These are phyloP conservation scores for Corvus cornix DNA, from an alignment of 2,113 vertebrate genomes.

Conservation along the genomic window DNA sequence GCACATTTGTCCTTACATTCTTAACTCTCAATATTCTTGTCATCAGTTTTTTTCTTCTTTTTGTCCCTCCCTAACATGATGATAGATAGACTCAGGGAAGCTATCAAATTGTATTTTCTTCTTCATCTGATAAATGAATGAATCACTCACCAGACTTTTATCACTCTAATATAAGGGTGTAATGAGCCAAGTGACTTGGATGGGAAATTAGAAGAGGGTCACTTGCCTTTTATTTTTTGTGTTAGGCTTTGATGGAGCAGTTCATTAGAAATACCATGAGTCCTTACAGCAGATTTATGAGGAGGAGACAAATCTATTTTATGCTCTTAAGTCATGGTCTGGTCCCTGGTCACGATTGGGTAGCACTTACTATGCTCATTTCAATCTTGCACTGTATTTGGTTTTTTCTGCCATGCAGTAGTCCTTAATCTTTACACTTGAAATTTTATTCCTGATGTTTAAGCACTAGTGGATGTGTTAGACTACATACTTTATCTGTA, in stretches of 20 bases:
- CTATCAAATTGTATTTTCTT: background rate
- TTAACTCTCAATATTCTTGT: background rate
- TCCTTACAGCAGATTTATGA: background rate
- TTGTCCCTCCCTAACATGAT: background rate
- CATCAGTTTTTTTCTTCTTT: background rate
- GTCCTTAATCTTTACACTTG: background rate
- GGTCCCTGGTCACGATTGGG: background rate
- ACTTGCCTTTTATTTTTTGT: background rate
- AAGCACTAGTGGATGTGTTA: background rate
- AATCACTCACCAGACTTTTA: background rate
- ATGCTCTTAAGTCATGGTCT: background rate
- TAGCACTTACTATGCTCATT: background rate
- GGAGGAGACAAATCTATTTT: background rate
- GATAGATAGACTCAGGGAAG: background rate
- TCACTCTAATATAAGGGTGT: background rate
- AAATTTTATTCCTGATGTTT: background rate
- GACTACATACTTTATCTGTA: background rate
- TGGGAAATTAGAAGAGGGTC: background rate
- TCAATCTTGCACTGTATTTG: background rate
- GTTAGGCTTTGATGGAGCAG: background rate
- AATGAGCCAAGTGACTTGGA: conserved; percentile 29
- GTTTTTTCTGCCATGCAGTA: background rate
- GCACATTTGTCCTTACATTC: background rate
- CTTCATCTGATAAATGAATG: background rate
- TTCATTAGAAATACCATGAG: background rate